Evolutionary conservation across 2,888 invertebrate genomes (phyloP), one percentile per base, ranked within the genome.

Genomic region (Leptogaster cylindrica): DNA sequence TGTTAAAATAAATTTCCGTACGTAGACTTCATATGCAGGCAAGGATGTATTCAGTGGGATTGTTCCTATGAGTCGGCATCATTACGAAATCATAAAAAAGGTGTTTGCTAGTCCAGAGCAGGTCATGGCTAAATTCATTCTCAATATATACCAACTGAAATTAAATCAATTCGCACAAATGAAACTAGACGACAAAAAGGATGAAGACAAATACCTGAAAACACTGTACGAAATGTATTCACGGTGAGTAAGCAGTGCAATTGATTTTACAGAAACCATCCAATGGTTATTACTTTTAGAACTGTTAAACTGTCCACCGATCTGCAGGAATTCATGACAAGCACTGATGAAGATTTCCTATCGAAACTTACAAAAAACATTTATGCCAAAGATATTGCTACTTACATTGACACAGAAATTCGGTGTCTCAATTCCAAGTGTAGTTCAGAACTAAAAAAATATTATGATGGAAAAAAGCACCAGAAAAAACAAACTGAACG

Each of bases 111-210:
- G 95, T 80, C 95, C 97, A 0, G 94, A 97, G 73, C 93, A 95
- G 83, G 97, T 99, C 6, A 96, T 98, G 94, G 92, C 94, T 68
- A 98, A 98, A 83, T 95, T 97, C 81, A 93, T 99, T 48, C 84
- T 97, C 14, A 97, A 97, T 79, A 92, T 99, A 70, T 99, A 95
- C 81, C 93, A 95, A 74, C 84, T 94, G 5, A 93, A 95, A 79
- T 84, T 94, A 41, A 89, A 92, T 83, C 93, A 93, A 77, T 91
- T 92, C 76, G 90, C 96, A 25, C 89, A 90, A 70, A 89, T 89
- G 0, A 91, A 89, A 76, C 82, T 98, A 58, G 91, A 92, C 71
- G 91, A 92, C 74, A 90, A 90, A 76, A 87, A 86, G 71, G 92
- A 95, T 76, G 86, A 91, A 14, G 95, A 96, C 73, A 90, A 89